phyloP scores from a whole-genome alignment of 2,888 invertebrate species.

The Pilophorus perplexus region DNA sequence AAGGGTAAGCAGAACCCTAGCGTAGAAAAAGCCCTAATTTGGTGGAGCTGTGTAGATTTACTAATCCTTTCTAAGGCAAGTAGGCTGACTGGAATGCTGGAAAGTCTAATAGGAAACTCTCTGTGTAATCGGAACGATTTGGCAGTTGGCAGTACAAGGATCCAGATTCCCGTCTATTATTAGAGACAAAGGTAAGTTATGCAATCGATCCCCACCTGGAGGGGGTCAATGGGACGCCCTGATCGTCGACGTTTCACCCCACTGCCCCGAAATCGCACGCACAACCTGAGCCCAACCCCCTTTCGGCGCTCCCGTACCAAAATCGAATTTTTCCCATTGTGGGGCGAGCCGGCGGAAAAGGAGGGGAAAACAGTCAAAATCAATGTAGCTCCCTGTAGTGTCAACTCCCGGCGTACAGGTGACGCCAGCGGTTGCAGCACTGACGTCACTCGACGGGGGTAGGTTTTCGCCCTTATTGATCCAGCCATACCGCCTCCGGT shows the following conservation, averaged over 20 bases:
- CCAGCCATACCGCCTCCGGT: conserved; percentile 17
- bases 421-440: conserved; percentile 17
- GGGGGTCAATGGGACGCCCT: conserved; percentile 14
- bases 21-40: too few relatives aligned
- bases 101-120: too few relatives aligned
- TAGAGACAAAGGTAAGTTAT: conserved; percentile 2
- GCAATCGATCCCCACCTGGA: conserved; percentile 9
- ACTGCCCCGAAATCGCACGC: conserved; percentile 19
- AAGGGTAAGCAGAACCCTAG: too few relatives aligned
- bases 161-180: conserved; percentile 5
- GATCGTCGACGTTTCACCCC: conserved; percentile 17
- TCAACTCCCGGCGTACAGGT: neutral
- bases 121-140: too few relatives aligned
- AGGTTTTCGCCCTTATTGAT: conserved; percentile 6
- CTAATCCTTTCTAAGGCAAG: too few relatives aligned
- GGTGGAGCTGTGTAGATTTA: too few relatives aligned
- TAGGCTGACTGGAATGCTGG: too few relatives aligned
- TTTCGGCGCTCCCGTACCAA: neutral
- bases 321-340: conserved; percentile 7
- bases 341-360: neutral
- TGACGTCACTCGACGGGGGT: conserved; percentile 2
- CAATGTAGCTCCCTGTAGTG: conserved; percentile 9
- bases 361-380: too few relatives aligned
- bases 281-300: neutral
- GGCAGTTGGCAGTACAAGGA: neutral